A percentile compares a stretch with the other conserved stretches of the same genome.
Conservation (phyloP, 1,140 invertebrate genomes). For the Dendrolimus kikuchii region DNA sequence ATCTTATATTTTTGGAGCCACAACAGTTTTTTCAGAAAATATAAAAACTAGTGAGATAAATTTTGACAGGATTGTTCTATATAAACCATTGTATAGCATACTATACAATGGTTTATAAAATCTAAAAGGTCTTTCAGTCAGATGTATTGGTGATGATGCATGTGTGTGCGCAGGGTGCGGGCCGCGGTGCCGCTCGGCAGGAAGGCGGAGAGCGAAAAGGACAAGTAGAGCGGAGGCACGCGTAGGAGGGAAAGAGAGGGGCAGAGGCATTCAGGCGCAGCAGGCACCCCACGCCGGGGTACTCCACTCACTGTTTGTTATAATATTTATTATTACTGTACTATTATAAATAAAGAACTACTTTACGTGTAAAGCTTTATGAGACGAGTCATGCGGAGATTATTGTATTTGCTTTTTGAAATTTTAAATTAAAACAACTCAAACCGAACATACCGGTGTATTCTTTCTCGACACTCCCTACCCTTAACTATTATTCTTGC, state of each 20-base stretch:
- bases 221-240: conserved; percentile 78
- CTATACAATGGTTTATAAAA: no score
- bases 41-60: no score
- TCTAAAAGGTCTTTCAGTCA: no score
- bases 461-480: conserved; percentile 23
- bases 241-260: not conserved
- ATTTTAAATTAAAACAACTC: conserved; percentile 70
- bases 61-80: no score
- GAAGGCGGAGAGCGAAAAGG: conserved; percentile 86
- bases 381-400: conserved; percentile 66
- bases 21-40: no score
- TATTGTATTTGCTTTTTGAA: conserved; percentile 70
- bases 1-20: no score
- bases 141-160: conserved; percentile 5
- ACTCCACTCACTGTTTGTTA: conserved; percentile 57
- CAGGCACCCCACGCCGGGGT: conserved; percentile 6
- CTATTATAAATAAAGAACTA: conserved; percentile 47
- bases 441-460: conserved; percentile 31
- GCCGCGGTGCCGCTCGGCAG: conserved; percentile 92
- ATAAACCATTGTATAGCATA: no score
- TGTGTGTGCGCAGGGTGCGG: conserved; percentile 81
- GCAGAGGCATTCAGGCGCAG: conserved; percentile 3
- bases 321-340: conserved; percentile 57
- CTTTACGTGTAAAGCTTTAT: conserved; percentile 70
- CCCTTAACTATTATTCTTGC: not conserved